Percentiles rank a stretch among this genome's conserved stretches.
These are phyloP conservation scores for Agrotis puta DNA, from an alignment of 2,888 invertebrate species.

Conservation along the genomic window DNA sequence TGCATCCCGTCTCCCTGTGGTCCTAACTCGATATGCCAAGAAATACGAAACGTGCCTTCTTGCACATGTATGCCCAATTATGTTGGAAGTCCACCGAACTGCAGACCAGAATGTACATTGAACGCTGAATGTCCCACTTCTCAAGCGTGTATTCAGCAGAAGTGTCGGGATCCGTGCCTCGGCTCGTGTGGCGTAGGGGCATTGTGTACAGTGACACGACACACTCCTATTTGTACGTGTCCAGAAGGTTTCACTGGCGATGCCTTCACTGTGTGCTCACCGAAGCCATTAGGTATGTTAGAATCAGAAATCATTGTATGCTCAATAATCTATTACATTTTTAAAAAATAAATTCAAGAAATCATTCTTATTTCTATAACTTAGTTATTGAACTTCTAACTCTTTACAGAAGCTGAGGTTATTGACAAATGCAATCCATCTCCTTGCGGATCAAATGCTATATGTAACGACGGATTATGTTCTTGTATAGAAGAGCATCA, in stretches of 20 bases:
- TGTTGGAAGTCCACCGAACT: constrained; percentile 92
- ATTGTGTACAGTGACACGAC: constrained; percentile 92
- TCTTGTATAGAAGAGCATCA: constrained; percentile 92
- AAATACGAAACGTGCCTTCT: constrained; percentile 91
- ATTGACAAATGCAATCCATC: constrained; percentile 91
- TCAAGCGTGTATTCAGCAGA: constrained; percentile 93
- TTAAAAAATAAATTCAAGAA: not conserved
- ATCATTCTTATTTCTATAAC: not conserved
- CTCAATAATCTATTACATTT: not conserved
- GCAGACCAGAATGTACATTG: constrained; percentile 93
- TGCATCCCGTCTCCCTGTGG: constrained; percentile 93
- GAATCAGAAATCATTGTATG: not conserved
- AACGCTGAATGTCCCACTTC: constrained; percentile 93
- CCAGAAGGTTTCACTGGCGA: constrained; percentile 93
- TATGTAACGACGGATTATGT: constrained; percentile 91
- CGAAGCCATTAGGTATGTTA: constrained; percentile 82
- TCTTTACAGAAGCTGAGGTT: constrained; percentile 73
- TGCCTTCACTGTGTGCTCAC: constrained; percentile 91
- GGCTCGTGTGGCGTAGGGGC: constrained; percentile 93
- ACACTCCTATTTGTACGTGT: constrained; percentile 94
- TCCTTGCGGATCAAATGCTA: constrained; percentile 92
- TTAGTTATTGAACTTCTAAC: constrained; percentile 14
- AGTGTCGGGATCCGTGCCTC: constrained; percentile 94
- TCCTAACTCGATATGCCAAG: constrained; percentile 92
- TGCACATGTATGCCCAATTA: constrained; percentile 92